Percentiles rank a stretch among this genome's conserved stretches.
phyloP scores from a whole-genome alignment of 2,113 vertebrate genomes.

The Tetraodon nigroviridis region DNA sequence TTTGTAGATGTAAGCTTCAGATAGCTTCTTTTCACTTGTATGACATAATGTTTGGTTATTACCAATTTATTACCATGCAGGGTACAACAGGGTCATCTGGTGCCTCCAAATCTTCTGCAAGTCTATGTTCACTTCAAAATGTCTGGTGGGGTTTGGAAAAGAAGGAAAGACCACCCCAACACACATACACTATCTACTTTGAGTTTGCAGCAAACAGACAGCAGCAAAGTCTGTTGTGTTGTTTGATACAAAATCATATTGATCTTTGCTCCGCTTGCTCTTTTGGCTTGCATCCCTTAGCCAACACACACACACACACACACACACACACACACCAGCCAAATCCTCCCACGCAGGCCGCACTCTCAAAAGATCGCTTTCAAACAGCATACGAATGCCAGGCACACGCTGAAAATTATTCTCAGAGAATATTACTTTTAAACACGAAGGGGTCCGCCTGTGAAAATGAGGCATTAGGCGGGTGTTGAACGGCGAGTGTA shows the following conservation, averaged over 20 bases:
- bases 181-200: conserved; percentile 34
- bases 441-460: conserved; percentile 67
- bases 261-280: conserved; percentile 49
- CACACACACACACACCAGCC: conserved; percentile 15
- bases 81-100: conserved; percentile 55
- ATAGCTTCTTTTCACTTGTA: conserved; percentile 18
- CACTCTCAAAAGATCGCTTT: conserved; percentile 49
- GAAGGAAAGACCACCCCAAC: conserved; percentile 11
- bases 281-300: conserved; percentile 22
- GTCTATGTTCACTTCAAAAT: conserved; percentile 7
- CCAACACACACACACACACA: not conserved
- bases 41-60: conserved; percentile 40
- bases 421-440: conserved; percentile 61
- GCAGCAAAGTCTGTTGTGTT: conserved; percentile 48
- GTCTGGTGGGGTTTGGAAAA: conserved; percentile 5
- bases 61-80: conserved; percentile 27
- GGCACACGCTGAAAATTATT: conserved; percentile 49
- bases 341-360: conserved; percentile 56
- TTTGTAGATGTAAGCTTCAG: conserved; percentile 8
- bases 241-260: conserved; percentile 66
- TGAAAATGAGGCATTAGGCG: conserved; percentile 69
- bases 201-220: conserved; percentile 48
- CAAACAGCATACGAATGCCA: conserved; percentile 55
- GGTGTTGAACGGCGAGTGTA: conserved; percentile 66
- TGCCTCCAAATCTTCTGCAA: conserved; percentile 26